phyloP scores from a whole-genome alignment of 53 echinoderm and acorn worm species.

The Temnopleurus reevesii region DNA sequence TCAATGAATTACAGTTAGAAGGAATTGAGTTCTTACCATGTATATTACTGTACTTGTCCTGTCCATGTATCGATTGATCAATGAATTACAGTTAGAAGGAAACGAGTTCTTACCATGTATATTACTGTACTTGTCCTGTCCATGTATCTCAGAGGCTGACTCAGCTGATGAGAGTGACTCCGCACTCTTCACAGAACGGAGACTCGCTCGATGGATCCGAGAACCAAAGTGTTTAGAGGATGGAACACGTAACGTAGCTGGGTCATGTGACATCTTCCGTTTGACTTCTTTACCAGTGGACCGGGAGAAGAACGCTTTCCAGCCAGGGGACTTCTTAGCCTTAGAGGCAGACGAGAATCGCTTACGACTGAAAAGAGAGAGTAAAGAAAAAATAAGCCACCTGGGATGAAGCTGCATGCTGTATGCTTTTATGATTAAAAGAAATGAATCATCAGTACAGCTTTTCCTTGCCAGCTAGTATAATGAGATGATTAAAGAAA shows the following conservation, averaged over 20 bases:
- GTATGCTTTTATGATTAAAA: too few species aligned
- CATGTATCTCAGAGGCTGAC: slow-evolving; percentile 41
- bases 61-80: too few species aligned
- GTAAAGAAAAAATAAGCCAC: too few species aligned
- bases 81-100: background rate
- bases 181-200: slow-evolving; percentile 88
- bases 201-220: slow-evolving; percentile 65
- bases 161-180: slow-evolving; percentile 81
- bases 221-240: slow-evolving; percentile 35
- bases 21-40: too few species aligned
- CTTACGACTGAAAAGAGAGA: slow-evolving; percentile 52
- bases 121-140: background rate
- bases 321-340: slow-evolving; percentile 89
- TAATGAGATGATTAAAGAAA: too few species aligned
- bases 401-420: too few species aligned
- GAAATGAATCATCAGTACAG: too few species aligned
- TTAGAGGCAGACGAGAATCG: slow-evolving; percentile 70
- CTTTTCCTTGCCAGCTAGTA: too few species aligned
- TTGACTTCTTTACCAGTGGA: slow-evolving; percentile 68
- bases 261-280: slow-evolving; percentile 65
- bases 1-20: too few species aligned
- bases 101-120: slow-evolving; percentile 12
- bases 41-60: too few species aligned
- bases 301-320: slow-evolving; percentile 80
- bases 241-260: background rate